These are phyloP conservation scores for Salvator merianae DNA, from an alignment of 2,113 vertebrate species.

Conservation along the genomic window DNA sequence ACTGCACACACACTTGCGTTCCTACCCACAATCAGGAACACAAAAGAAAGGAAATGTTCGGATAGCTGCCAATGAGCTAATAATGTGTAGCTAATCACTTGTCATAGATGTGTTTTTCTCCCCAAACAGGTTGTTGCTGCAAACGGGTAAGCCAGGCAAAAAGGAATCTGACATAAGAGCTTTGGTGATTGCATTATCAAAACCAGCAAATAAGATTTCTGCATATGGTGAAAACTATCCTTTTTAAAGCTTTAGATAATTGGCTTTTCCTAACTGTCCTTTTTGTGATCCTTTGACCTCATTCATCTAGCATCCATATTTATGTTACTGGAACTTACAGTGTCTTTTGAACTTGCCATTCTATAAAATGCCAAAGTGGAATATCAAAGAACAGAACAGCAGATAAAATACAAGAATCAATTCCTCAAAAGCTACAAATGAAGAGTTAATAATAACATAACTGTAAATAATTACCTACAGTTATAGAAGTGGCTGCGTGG, in stretches of 20 bases:
- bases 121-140: slow-evolving; percentile 7
- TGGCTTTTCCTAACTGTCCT: background rate
- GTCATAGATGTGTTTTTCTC: slow-evolving; percentile 10
- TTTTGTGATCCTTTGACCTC: background rate
- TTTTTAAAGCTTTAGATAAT: background rate
- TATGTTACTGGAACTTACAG: background rate
- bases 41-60: background rate
- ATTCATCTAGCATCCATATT: background rate
- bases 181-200: slow-evolving; percentile 11
- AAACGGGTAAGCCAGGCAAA: background rate
- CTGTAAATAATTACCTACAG: background rate
- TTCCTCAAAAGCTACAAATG: background rate
- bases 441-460: background rate
- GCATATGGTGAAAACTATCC: background rate
- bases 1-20: no score
- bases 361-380: background rate
- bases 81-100: slow-evolving; percentile 12
- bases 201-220: slow-evolving; percentile 14
- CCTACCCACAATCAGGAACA: background rate
- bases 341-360: background rate
- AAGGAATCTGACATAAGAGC: background rate
- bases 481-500: no score
- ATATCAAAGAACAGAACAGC: background rate
- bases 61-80: slow-evolving; percentile 2
- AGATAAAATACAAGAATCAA: background rate